Evolutionary conservation across 2,797 vertebrate genomes (phyloP).

Genomic region (Mormyrops boulengeri): DNA sequence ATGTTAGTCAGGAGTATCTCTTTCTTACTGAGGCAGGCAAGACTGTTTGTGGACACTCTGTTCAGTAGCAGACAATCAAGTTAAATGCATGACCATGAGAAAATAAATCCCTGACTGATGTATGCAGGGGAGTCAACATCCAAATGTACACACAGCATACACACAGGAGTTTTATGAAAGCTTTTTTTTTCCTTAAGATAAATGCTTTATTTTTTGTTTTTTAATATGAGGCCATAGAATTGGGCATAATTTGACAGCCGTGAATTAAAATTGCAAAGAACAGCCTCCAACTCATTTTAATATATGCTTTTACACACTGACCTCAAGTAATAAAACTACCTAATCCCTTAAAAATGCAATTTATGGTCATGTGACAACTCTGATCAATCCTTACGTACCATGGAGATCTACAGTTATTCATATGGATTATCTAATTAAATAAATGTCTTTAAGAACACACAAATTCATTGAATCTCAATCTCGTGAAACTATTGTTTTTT

Average conservation of each 20-base stretch:
- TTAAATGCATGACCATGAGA: conserved; percentile 1
- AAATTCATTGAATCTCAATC: neutral
- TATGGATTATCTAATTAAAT: neutral
- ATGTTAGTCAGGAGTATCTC: neutral
- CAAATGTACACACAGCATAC: neutral
- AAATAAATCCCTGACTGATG: conserved; percentile 5
- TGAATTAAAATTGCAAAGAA: conserved; percentile 15
- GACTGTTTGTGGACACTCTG: conserved; percentile 6
- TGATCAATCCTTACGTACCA: neutral
- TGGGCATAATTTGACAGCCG: conserved; percentile 13
- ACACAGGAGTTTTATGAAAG: conserved; percentile 6
- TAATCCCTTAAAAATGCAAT: neutral
- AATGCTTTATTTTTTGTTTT: conserved; percentile 2
- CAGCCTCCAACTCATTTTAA: neutral
- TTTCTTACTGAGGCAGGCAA: neutral
- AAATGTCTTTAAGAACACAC: neutral
- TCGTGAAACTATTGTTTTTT: neutral
- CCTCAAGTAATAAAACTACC: neutral
- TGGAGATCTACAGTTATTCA: neutral
- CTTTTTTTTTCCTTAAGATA: conserved; percentile 1
- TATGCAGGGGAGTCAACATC: neutral
- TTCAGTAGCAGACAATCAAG: conserved; percentile 12
- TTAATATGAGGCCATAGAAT: conserved; percentile 10
- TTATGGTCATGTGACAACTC: neutral
- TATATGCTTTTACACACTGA: neutral